Conservation (phyloP, 2,888 invertebrate genomes). For the Mimas tiliae region DNA sequence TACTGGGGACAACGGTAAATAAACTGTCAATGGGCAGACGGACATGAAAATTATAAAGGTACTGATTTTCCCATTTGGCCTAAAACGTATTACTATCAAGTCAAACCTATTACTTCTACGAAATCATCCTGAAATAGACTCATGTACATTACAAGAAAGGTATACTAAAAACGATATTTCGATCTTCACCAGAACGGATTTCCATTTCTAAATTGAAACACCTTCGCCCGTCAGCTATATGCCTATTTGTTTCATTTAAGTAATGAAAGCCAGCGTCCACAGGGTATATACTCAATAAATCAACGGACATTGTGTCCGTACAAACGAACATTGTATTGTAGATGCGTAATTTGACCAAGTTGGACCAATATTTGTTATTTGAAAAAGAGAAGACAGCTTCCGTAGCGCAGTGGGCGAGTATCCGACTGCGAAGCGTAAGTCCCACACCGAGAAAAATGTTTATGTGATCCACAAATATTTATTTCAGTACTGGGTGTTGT, state of each 20-base stretch:
- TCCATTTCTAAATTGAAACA: conserved; percentile 12
- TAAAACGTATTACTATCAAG: neutral
- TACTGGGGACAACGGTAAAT: too few species aligned
- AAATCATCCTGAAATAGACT: neutral
- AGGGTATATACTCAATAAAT: conserved; percentile 39
- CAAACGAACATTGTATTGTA: neutral
- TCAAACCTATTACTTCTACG: neutral
- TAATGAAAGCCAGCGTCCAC: conserved; percentile 39
- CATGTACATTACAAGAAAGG: neutral
- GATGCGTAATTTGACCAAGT: conserved; percentile 9
- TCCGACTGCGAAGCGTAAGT: too few species aligned
- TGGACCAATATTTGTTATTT: neutral
- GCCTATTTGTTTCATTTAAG: conserved; percentile 44
- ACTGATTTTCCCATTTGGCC: too few species aligned
- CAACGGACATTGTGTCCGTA: conserved; percentile 37
- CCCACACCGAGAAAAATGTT: too few species aligned
- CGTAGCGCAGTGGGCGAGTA: too few species aligned
- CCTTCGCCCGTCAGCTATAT: conserved; percentile 9
- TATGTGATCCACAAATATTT: too few species aligned
- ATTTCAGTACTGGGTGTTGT: too few species aligned
- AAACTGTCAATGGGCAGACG: too few species aligned
- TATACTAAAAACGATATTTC: neutral
- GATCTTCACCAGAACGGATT: neutral
- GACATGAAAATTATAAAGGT: too few species aligned
- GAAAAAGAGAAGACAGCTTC: neutral